Percentiles rank a stretch among this genome's conserved stretches.
phyloP scores from a whole-genome alignment of 2,797 vertebrate genomes.

The Moxostoma hubbsi region DNA sequence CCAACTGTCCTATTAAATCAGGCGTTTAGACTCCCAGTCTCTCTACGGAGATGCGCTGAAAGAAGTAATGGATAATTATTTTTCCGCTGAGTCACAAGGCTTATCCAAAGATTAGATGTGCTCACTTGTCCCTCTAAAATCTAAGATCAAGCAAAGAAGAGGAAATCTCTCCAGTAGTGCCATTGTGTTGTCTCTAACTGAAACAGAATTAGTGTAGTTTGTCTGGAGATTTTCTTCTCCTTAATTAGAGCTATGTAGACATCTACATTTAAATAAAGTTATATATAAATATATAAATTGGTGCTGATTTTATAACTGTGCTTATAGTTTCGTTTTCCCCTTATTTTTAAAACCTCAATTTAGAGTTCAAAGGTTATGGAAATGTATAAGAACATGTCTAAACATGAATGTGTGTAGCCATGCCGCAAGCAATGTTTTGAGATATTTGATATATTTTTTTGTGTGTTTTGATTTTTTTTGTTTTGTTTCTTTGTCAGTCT shows the following conservation, averaged over 20 bases:
- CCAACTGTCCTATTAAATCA: constrained; percentile 37
- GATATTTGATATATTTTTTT: constrained; percentile 93
- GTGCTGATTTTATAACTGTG: constrained; percentile 99
- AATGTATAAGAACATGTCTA: constrained; percentile 96
- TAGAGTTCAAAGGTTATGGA: constrained; percentile 96
- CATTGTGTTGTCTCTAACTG: constrained; percentile 92
- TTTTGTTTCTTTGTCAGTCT: constrained; percentile 20
- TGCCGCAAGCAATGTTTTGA: constrained; percentile 99
- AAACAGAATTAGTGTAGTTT: constrained; percentile 62
- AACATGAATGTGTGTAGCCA: constrained; percentile 94
- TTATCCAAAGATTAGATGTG: constrained; percentile 75
- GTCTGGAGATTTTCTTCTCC: constrained; percentile 81
- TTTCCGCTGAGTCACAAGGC: constrained; percentile 64
- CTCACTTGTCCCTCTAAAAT: constrained; percentile 88
- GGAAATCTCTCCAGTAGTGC: constrained; percentile 87
- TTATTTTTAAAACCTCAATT: constrained; percentile 85
- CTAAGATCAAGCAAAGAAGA: constrained; percentile 80
- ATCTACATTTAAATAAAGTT: constrained; percentile 99
- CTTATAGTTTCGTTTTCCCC: constrained; percentile 95
- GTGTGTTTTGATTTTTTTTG: constrained; percentile 72
- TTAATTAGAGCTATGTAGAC: constrained; percentile 98
- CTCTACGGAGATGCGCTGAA: constrained; percentile 29
- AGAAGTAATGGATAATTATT: constrained; percentile 1
- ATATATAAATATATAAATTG: constrained; percentile 98
- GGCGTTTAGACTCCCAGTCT: constrained; percentile 1